Evolutionary conservation across 2,113 vertebrate genomes (phyloP).

Genomic region (Myotis brandtii): DNA sequence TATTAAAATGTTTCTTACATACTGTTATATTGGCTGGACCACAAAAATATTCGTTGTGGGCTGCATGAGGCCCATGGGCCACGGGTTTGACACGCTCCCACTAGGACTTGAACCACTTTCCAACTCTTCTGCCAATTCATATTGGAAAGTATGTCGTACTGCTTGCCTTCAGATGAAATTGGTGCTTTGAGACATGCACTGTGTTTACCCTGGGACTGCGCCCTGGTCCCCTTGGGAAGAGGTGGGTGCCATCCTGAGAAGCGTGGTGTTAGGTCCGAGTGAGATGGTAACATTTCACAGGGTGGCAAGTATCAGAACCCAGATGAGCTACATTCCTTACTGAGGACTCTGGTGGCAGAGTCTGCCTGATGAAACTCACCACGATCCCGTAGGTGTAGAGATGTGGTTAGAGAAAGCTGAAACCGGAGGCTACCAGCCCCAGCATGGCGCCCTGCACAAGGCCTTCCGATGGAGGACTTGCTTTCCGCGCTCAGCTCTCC

Average conservation of each 20-base stretch:
- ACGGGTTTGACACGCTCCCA: accelerated
- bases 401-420: not conserved
- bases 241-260: not conserved
- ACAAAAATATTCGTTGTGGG: too few relatives aligned
- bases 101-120: not conserved
- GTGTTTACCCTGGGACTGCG: not conserved
- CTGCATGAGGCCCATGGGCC: accelerated
- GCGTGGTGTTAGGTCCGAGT: too few relatives aligned
- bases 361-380: not conserved
- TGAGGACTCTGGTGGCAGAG: not conserved
- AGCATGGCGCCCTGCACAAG: not conserved
- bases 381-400: not conserved
- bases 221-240: not conserved
- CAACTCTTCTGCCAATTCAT: not conserved
- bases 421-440: not conserved
- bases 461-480: not conserved
- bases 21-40: too few relatives aligned
- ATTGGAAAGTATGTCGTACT: not conserved
- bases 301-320: not conserved
- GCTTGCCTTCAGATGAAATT: not conserved
- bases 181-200: accelerated
- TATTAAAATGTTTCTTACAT: too few relatives aligned
- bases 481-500: not conserved
- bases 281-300: not conserved
- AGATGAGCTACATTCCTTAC: not conserved